These are phyloP conservation scores for Ornithoptera priamus DNA, from an alignment of 2,888 invertebrate species.

Conservation along the genomic window DNA sequence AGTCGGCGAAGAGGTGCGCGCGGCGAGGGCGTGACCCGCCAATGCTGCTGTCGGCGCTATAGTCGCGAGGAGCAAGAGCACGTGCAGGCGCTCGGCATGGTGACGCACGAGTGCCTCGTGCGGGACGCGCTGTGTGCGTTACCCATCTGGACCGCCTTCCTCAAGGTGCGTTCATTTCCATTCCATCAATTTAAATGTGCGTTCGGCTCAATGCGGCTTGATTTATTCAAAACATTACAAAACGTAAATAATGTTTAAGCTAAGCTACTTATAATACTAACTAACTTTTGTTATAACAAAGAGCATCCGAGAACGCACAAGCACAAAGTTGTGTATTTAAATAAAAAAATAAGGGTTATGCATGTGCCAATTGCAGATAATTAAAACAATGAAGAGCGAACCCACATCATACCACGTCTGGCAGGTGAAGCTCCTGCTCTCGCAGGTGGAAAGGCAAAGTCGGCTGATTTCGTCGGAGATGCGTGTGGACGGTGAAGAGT, in stretches of 20 bases:
- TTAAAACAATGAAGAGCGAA: constrained; percentile 74
- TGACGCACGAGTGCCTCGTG: constrained; percentile 89
- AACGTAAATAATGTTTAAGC: not conserved
- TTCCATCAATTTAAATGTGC: too few species aligned
- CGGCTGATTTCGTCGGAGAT: constrained; percentile 47
- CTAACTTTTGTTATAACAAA: too few species aligned
- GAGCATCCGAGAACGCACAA: too few species aligned
- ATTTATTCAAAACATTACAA: not conserved
- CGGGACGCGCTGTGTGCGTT: constrained; percentile 88
- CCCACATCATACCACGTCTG: constrained; percentile 83
- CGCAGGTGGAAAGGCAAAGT: constrained; percentile 74
- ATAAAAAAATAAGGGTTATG: too few species aligned
- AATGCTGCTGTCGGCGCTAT: constrained; percentile 56
- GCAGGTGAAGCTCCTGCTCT: constrained; percentile 86
- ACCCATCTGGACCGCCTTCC: constrained; percentile 82
- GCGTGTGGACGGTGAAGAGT: constrained; percentile 57
- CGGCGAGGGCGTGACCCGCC: constrained; percentile 12
- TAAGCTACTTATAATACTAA: too few species aligned
- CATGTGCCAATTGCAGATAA: constrained; percentile 64
- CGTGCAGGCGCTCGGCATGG: constrained; percentile 82
- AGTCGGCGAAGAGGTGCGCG: constrained; percentile 40
- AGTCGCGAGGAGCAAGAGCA: constrained; percentile 73
- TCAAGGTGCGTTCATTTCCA: constrained; percentile 4
- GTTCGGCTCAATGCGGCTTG: too few species aligned
- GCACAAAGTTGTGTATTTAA: too few species aligned